Evolutionary conservation across 1,140 invertebrate genomes (phyloP).

Genomic region (Eriosoma lanigerum): DNA sequence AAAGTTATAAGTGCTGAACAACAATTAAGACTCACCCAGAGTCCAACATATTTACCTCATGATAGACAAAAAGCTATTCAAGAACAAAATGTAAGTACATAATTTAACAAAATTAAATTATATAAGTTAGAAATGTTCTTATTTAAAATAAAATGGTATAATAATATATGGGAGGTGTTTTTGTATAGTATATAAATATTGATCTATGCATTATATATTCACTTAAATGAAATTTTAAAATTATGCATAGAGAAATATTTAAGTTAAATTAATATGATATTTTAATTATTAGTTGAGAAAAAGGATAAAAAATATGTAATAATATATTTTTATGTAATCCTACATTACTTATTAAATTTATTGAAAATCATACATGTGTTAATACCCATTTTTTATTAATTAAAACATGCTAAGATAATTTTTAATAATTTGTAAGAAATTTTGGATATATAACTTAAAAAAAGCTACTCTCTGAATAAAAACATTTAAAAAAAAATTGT

Average conservation of each 20-base stretch:
- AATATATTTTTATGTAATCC: background rate
- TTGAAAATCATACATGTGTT: background rate
- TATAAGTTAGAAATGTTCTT: background rate
- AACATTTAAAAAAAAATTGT: slow-evolving; percentile 14
- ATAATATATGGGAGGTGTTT: background rate
- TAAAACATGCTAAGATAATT: background rate
- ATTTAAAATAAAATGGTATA: background rate
- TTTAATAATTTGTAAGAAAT: background rate
- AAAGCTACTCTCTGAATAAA: slow-evolving; percentile 18
- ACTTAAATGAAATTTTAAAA: background rate
- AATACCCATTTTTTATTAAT: background rate
- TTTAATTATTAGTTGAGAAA: background rate
- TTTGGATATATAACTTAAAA: background rate
- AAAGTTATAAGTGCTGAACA: slow-evolving; percentile 84
- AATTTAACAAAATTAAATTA: too few species aligned
- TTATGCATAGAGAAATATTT: background rate
- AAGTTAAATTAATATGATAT: background rate
- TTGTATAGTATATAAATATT: background rate
- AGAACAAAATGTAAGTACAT: slow-evolving; percentile 88
- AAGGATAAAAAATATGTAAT: background rate
- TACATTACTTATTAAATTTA: background rate
- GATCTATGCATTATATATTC: too few species aligned
- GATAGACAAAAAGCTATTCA: slow-evolving; percentile 80
- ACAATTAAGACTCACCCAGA: slow-evolving; percentile 76
- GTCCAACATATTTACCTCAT: slow-evolving; percentile 77